Base-by-base conservation (phyloP, 2,113 vertebrate genomes). In the Pangasianodon hypophthalmus region DNA sequence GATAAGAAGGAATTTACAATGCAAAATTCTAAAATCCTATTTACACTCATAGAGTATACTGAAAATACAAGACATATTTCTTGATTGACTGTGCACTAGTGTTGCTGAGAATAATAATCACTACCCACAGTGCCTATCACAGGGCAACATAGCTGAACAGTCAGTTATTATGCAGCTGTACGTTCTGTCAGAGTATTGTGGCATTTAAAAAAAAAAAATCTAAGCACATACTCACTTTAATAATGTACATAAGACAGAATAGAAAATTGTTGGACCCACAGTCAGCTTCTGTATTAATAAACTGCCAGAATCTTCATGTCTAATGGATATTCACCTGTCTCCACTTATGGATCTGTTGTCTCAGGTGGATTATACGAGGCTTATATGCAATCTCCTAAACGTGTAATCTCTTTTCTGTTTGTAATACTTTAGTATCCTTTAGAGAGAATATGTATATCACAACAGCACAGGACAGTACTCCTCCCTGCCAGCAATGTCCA, bases 221-320 rank as follows among this genome's bases (percentile, higher is more conserved):
- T 13, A 29, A 48, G 44, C 21, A 91, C 92, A 93, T 92, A 94
- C 92, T 95, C 93, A 91, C 89, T 85, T 90, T 84, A 90, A 87
- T 93, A 92, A 94, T 88, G 48, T 90, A 92, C 75, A 88, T 79
- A 77, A 94, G 90, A 96, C 95, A 92, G 92, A 95, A 95, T 94
- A 93, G 91, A 92, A 84, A 93, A 93, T 88, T 79, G 90, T 62
- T 69, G 88, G 46, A 91, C 83, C 75, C 69, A 71, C 90, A 92
- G 93, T 94, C 95, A 95, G 92, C 88, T 93, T 91, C 91, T 89
- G 71, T 24, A 95, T 95, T 96, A 95, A 95, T 95, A 92, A 95
- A 93, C 94, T 92, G 94, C 94, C 94, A 93, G 93, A 93, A 32
- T 69, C 64, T 69, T 69, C 64, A 69, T 4, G n/a, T n/a, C 81